Base-by-base conservation (phyloP, 1,140 invertebrate species). In the Cepaea nemoralis region DNA sequence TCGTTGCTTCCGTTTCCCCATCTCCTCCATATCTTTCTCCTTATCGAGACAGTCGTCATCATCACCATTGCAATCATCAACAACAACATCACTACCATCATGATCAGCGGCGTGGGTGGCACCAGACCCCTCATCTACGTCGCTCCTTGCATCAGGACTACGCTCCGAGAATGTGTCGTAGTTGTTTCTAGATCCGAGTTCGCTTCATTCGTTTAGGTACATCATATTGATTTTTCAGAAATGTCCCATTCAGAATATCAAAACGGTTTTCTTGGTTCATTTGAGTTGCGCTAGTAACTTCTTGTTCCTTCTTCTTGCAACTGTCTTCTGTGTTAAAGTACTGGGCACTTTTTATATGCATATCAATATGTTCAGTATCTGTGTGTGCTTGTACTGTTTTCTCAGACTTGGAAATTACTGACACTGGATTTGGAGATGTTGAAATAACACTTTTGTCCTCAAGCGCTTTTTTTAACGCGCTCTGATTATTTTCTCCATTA, bases 1-100 rank as follows among this genome's bases (percentile, higher is more conserved):
- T 22, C 88, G 35, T 79, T 89, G 87, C 76, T 89, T 88, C 35
- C 87, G 70, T 76, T 89, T 87, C 16, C 83, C 82, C 71, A 85
- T 87, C 66, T 90, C 86, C 31, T 87, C 86, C 77, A 70, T 33
- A 40, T 86, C 84, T 50, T 81, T 83, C 24, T 80, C 84, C 59
- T 82, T 74, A 35, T 84, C 85, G 31, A 69, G 6, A 59, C 70
- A 55, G 8, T 71, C 76, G 19, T 80, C 83, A 3, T 76, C 75
- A 24, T 66, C 75, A 39, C 5, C 16, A 39, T 63, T 33, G n/a
- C 24, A n/a, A 0, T 77, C 75, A 31, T 55, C 74, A 22, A 80
- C 77, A 39, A 59, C 50, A 45, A 50, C 76, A 22, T 77, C 78
- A 40, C 27, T 45, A 33, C 37, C 24, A 35, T 31, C 48, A 39